Conservation (phyloP, 2,797 vertebrate species). For the Sebastiscus albofasciatus region DNA sequence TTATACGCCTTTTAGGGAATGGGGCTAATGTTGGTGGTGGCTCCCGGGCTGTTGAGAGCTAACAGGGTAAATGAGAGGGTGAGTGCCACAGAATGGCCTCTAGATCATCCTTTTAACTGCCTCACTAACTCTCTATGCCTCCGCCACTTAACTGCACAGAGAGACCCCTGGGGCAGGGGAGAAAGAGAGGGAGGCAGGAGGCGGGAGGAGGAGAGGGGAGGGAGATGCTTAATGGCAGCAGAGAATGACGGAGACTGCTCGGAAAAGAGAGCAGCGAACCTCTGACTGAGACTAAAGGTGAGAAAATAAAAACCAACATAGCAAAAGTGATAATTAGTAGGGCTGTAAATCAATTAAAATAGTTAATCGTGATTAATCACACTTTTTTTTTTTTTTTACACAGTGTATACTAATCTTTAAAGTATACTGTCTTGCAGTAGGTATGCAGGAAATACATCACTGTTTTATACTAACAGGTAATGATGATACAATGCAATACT, state of each 20-base stretch:
- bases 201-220: constrained; percentile 17
- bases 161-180: constrained; percentile 72
- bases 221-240: constrained; percentile 56
- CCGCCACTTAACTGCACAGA: constrained; percentile 78
- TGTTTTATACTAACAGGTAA: no score
- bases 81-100: constrained; percentile 76
- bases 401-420: no score
- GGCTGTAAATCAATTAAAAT: no score
- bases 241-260: constrained; percentile 59
- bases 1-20: constrained; percentile 61
- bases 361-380: no score
- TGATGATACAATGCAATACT: no score
- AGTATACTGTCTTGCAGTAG: no score
- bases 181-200: constrained; percentile 49
- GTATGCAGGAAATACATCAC: no score
- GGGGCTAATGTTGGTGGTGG: constrained; percentile 56
- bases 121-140: constrained; percentile 80
- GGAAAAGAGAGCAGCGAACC: constrained; percentile 42
- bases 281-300: constrained; percentile 25
- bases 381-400: no score
- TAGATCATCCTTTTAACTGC: constrained; percentile 82
- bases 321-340: neutral
- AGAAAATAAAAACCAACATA: constrained; percentile 11
- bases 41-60: constrained; percentile 64
- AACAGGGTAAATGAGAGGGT: constrained; percentile 75